Evolutionary conservation across 1,140 invertebrate species (phyloP).

Genomic region (Drosophila lowei): DNA sequence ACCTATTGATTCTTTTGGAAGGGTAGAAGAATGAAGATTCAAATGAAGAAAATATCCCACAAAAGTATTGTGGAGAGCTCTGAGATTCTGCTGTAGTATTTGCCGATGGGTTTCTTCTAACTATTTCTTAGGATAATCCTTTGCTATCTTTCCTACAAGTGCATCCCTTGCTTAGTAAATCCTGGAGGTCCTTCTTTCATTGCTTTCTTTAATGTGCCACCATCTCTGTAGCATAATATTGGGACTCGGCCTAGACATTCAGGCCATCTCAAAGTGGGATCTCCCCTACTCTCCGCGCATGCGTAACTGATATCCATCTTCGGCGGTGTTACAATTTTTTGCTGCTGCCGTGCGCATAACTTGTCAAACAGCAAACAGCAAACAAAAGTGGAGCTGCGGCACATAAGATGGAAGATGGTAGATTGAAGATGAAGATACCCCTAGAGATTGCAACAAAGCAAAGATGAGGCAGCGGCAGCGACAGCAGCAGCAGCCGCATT

Average conservation of each 20-base stretch:
- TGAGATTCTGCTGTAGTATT: too few species aligned
- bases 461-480: conserved; percentile 17
- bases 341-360: conserved; percentile 50
- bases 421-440: conserved; percentile 30
- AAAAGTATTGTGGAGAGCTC: too few species aligned
- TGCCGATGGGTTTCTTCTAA: too few species aligned
- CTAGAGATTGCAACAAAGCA: conserved; percentile 43
- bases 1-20: too few species aligned
- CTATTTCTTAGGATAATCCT: too few species aligned
- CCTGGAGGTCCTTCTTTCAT: too few species aligned
- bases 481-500: conserved; percentile 9
- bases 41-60: too few species aligned
- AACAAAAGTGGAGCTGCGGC: conserved; percentile 58
- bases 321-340: conserved; percentile 67
- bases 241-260: conserved; percentile 23
- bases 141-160: too few species aligned
- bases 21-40: too few species aligned
- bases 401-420: conserved; percentile 1
- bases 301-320: conserved; percentile 76
- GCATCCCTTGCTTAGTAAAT: too few species aligned
- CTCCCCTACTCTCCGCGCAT: conserved; percentile 47
- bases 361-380: conserved; percentile 74
- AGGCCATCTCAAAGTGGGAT: conserved; percentile 38
- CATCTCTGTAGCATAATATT: not conserved
- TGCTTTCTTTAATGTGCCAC: too few species aligned